Evolutionary conservation across 2,113 vertebrate genomes (phyloP), one percentile per base, ranked within the genome.

Genomic region (Antigone vipio): DNA sequence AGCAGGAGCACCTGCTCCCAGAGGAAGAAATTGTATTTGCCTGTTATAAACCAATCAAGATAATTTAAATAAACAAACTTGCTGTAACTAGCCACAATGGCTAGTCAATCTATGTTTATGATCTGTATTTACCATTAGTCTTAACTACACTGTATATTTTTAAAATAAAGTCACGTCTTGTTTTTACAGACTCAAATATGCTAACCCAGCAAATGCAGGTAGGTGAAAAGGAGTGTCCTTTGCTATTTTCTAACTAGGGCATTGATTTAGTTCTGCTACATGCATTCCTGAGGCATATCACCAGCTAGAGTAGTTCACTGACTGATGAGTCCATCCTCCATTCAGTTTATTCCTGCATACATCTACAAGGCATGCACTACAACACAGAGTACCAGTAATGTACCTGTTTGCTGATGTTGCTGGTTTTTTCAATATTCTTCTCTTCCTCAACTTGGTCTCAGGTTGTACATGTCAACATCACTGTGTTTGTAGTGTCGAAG

Each of bases 61-160:
- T 86, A 74, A 96, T 97, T 96, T 97, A 97, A 96, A 94, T 84
- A 96, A 95, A 95, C 84, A 23, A 82, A 78, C 83, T 91, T 86
- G 29, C 29, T 92, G 76, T 71, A 94, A 72, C 76, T 91, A 71
- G 64, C 16, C 62, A 93, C 64, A 95, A 82, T 89, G 93, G 71
- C 66, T 90, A 93, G 52, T 83, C 49, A 93, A 89, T 75, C 78
- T 92, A 55, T 76, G 91, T 96, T 95, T 96, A 78, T 75, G 60
- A 92, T 55, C 90, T 89, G 53, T 73, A 67, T 85, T 96, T 96
- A 84, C 76, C 27, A 84, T 81, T 47, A 82, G 45, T 80, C 68
- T 86, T 93, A 91, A 87, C 55, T 58, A 80, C 40, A 50, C 35
- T 9, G 49, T 47, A 49, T 56, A 79, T 88, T 87, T 92, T 91